phyloP scores from a whole-genome alignment of 2,888 invertebrate species.

The Bellardia pandia region DNA sequence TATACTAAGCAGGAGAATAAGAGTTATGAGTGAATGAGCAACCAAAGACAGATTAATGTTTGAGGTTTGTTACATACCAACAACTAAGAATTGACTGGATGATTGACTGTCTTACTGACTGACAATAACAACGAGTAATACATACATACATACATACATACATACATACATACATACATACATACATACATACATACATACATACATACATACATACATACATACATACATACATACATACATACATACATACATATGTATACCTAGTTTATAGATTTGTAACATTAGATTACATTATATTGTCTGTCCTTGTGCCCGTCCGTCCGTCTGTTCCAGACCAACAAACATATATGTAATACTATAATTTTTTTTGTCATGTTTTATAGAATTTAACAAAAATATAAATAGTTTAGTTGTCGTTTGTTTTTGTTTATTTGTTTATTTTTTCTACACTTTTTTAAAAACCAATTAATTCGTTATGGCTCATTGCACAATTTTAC shows the following conservation, averaged over 20 bases:
- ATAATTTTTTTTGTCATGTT: slow-evolving; percentile 32
- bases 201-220: too few relatives aligned
- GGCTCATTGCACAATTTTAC: slow-evolving; percentile 72
- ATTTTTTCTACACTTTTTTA: slow-evolving; percentile 31
- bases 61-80: neutral
- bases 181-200: too few relatives aligned
- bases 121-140: neutral
- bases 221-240: too few relatives aligned
- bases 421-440: slow-evolving; percentile 46
- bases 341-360: slow-evolving; percentile 52
- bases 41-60: neutral
- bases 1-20: neutral
- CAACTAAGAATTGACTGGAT: neutral
- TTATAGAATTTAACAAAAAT: slow-evolving; percentile 25
- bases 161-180: too few relatives aligned
- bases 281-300: neutral
- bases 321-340: slow-evolving; percentile 58
- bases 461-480: slow-evolving; percentile 70
- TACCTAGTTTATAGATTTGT: slow-evolving; percentile 12
- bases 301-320: slow-evolving; percentile 16
- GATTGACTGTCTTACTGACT: neutral
- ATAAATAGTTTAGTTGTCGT: slow-evolving; percentile 47
- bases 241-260: neutral
- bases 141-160: neutral
- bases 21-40: neutral